These are phyloP conservation scores for Unio pictorum DNA, from an alignment of 2,888 invertebrate genomes.

Conservation along the genomic window DNA sequence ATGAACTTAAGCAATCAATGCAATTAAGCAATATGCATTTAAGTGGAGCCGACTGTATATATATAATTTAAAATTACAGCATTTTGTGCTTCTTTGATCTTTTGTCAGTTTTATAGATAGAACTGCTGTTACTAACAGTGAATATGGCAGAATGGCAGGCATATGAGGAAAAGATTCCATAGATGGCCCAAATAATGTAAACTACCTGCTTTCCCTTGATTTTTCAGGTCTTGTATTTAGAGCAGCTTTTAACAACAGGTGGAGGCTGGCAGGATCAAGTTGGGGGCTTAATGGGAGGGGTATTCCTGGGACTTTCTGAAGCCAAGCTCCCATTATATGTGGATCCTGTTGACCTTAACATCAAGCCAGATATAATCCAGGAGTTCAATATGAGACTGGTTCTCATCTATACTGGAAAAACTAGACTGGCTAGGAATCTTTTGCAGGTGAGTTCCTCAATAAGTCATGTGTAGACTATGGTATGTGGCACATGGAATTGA, in stretches of 20 bases:
- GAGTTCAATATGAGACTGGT: slow-evolving; percentile 71
- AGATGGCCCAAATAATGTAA: too few species aligned
- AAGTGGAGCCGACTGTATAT: too few species aligned
- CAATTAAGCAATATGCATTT: too few species aligned
- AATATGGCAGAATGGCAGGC: too few species aligned
- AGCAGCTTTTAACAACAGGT: slow-evolving; percentile 75
- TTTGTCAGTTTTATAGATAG: too few species aligned
- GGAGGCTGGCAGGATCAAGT: slow-evolving; percentile 77
- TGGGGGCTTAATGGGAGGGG: slow-evolving; percentile 73
- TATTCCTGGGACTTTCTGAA: slow-evolving; percentile 70
- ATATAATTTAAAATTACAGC: too few species aligned
- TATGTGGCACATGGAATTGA: neutral
- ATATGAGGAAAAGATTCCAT: too few species aligned
- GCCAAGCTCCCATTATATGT: slow-evolving; percentile 68
- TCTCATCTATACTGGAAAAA: slow-evolving; percentile 75
- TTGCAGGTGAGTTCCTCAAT: slow-evolving; percentile 68
- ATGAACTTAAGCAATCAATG: too few species aligned
- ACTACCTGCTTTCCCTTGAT: neutral
- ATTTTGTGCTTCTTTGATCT: too few species aligned
- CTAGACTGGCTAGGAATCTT: slow-evolving; percentile 75
- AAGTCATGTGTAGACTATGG: neutral
- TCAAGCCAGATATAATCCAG: slow-evolving; percentile 53
- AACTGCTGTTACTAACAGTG: too few species aligned
- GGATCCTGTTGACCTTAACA: slow-evolving; percentile 56
- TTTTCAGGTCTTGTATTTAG: slow-evolving; percentile 73